Base-by-base conservation (phyloP, 2,888 invertebrate genomes). In the Portevinia maculata region DNA sequence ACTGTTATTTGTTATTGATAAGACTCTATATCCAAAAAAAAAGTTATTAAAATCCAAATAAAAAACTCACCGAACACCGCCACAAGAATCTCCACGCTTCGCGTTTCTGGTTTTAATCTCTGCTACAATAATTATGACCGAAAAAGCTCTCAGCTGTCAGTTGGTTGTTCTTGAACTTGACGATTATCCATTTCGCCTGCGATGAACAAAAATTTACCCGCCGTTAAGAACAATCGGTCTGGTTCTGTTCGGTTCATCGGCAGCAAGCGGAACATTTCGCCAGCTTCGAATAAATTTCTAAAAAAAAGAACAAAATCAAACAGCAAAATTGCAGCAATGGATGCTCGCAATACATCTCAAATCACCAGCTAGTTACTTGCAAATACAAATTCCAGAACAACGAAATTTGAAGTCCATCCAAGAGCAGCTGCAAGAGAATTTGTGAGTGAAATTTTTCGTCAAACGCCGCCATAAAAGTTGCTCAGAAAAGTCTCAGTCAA, bases 301-400 rank as follows among this genome's bases (percentile, higher is more conserved):
- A 41, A 19, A 34, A 39, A 57, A 59, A n/a, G n/a, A n/a, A 53
- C 39, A 53, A 34, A 53, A 65, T 15, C 17, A 70, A 64, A 59
- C 8, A 62, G 48, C 48, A 19, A 78, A 60, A 24, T 65, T 73
- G 71, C 67, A 78, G 78, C 83, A 57, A 83, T 83, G 78, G 83
- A 73, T 55, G 65, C 78, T 78, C 24, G 78, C 78, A 41, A 65
- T 65, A 57, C 37, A 50, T 50, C 34, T 19, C 28, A 60, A 30
- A 34, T 24, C 7, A 62, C 41, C 37, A 81, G 60, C 70, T 81
- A 76, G 60, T 76, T 65, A 48, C 46, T 60, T 64, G 50, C 15
- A 44, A 39, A 53, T 13, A 37, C n/a, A 11, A 62, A 48, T 55
- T 44, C 50, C n/a, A 69, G 19, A 21, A 65, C 75, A 79, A 64